Base-by-base conservation (phyloP, 2,888 invertebrate genomes). In the Neoscelio sp. region DNA sequence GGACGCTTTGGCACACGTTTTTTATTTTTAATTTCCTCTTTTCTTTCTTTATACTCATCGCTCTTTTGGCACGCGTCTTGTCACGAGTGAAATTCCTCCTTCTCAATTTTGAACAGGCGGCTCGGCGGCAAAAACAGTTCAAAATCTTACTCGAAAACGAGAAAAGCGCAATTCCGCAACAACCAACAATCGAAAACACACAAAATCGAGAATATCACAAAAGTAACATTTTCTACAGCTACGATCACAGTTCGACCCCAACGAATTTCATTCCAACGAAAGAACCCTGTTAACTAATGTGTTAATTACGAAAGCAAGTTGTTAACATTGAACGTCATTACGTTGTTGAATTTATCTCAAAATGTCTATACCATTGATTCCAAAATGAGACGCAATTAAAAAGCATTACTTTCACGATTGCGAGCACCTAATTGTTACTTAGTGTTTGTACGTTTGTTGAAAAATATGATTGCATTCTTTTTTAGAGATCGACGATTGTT, bases 231-330 rank as follows among this genome's bases (percentile, higher is more conserved):
- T n/a, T n/a, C n/a, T n/a, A n/a, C n/a, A n/a, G n/a, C n/a, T n/a
- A n/a, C n/a, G n/a, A n/a, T n/a, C n/a, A n/a, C n/a, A n/a, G n/a
- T n/a, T n/a, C n/a, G n/a, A n/a, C n/a, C n/a, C n/a, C n/a, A n/a
- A n/a, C n/a, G n/a, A n/a, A n/a, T n/a, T n/a, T n/a, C n/a, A n/a
- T n/a, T n/a, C n/a, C n/a, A n/a, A n/a, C n/a, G n/a, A n/a, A n/a
- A n/a, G n/a, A n/a, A 79, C 74, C 68, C 74, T 84, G 85, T 85
- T 85, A 81, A 85, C 80, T 85, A 83, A 80, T 83, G 76, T 78
- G 77, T 84, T 84, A 82, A 58, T 68, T 44, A 35, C 73, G 50
- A 65, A n/a, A 58, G 48, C 64, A 65, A 65, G 65, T 74, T 65
- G 67, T 65, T 65, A 65, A 67, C 65, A 60, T 46, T 56, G 18